These are phyloP conservation scores for Hippolais icterina DNA, from an alignment of 2,113 vertebrate species.

Conservation along the genomic window DNA sequence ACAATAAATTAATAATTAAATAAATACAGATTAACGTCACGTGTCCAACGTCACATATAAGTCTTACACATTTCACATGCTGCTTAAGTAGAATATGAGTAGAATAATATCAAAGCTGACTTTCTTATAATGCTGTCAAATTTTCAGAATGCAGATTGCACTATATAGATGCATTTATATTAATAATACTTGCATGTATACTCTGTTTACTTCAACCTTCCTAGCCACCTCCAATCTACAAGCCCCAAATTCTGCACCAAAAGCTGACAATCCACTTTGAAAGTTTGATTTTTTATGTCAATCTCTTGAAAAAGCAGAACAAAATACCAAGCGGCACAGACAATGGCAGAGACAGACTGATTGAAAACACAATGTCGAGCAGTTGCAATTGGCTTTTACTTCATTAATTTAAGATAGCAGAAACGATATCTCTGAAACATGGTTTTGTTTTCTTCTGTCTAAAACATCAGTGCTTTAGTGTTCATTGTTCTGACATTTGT, in stretches of 20 bases:
- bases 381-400: neutral
- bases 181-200: neutral
- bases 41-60: neutral
- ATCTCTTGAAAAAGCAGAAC: neutral
- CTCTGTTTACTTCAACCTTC: neutral
- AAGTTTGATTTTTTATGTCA: neutral
- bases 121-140: neutral
- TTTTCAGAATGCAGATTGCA: neutral
- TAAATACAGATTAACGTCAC: neutral
- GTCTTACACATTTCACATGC: neutral
- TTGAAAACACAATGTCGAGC: neutral
- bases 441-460: neutral
- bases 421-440: neutral
- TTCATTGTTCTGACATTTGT: neutral
- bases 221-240: neutral
- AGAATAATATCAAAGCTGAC: neutral
- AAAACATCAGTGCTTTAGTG: neutral
- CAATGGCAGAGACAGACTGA: neutral
- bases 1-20: neutral
- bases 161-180: neutral
- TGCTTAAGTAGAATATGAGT: neutral
- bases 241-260: neutral
- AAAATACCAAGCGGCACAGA: neutral
- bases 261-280: neutral
- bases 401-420: neutral